These are phyloP conservation scores for Chelmon rostratus DNA, from an alignment of 2,797 vertebrate genomes.

Conservation along the genomic window DNA sequence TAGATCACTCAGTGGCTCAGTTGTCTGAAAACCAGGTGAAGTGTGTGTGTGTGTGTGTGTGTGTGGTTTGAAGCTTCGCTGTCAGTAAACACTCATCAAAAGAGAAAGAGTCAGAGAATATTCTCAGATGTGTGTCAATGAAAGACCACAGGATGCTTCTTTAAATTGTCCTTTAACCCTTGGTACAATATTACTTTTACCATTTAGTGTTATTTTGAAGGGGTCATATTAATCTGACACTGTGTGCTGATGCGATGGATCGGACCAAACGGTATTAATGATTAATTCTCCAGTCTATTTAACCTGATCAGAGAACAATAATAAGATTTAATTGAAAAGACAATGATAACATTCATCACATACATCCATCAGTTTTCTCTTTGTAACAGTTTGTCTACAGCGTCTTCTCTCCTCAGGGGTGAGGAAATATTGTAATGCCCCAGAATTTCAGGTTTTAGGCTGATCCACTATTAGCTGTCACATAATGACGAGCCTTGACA, in stretches of 20 bases:
- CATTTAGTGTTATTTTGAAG: neutral
- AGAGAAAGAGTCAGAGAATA: neutral
- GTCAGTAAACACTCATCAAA: neutral
- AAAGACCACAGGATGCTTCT: neutral
- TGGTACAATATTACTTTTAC: neutral
- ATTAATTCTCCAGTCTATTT: neutral
- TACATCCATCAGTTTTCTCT: too few relatives aligned
- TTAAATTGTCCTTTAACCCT: neutral
- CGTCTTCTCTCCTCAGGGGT: too few relatives aligned
- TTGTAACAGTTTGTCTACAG: too few relatives aligned
- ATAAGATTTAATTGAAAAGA: too few relatives aligned
- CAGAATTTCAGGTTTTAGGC: too few relatives aligned
- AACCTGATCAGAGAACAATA: neutral
- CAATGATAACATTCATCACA: too few relatives aligned
- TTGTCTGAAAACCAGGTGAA: constrained; percentile 9
- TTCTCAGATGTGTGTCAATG: neutral
- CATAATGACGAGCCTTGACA: too few relatives aligned
- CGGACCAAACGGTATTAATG: neutral
- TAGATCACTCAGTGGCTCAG: neutral
- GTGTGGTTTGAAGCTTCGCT: neutral
- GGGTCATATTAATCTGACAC: too few relatives aligned
- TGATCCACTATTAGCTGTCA: too few relatives aligned
- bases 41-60: too few relatives aligned
- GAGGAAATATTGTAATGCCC: too few relatives aligned
- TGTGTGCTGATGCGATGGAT: constrained; percentile 2